A percentile compares a stretch with the other conserved stretches of the same genome.
Evolutionary conservation across 2,888 invertebrate species (phyloP).

Genomic region (Metalampra italica): DNA sequence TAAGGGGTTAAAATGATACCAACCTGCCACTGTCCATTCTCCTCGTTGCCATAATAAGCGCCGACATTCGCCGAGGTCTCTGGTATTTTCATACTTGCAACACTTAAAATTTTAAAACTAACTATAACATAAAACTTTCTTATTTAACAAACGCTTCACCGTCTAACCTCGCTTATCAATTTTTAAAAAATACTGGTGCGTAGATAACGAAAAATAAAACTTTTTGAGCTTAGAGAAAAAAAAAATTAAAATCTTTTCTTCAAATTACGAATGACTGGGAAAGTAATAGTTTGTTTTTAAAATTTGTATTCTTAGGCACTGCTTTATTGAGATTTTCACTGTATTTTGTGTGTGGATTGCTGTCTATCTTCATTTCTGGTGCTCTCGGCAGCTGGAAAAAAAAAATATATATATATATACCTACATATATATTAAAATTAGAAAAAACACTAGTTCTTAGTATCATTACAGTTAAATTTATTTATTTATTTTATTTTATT

Average conservation of each 20-base stretch:
- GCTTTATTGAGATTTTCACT: conserved; percentile 34
- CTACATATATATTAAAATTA: no score
- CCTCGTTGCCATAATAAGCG: conserved; percentile 68
- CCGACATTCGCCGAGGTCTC: conserved; percentile 64
- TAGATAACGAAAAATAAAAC: conserved; percentile 5
- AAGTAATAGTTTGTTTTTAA: conserved; percentile 13
- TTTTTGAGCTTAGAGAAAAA: conserved; percentile 3
- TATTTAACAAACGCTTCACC: conserved; percentile 6
- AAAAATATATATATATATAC: background rate
- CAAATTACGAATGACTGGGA: background rate
- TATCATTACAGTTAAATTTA: no score
- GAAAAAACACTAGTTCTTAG: no score
- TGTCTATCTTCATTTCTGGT: conserved; percentile 60
- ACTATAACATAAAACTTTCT: conserved; percentile 8
- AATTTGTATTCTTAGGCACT: conserved; percentile 32
- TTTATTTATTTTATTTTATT: no score
- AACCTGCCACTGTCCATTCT: conserved; percentile 72
- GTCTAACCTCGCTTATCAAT: conserved; percentile 7
- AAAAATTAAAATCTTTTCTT: background rate
- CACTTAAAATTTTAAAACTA: conserved; percentile 28
- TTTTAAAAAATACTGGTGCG: conserved; percentile 15
- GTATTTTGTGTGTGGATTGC: conserved; percentile 24
- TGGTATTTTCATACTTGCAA: conserved; percentile 68
- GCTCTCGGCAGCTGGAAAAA: conserved; percentile 42
- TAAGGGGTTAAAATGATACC: conserved; percentile 16